phyloP scores from a whole-genome alignment of 2,797 vertebrate genomes.

The Anableps anableps region DNA sequence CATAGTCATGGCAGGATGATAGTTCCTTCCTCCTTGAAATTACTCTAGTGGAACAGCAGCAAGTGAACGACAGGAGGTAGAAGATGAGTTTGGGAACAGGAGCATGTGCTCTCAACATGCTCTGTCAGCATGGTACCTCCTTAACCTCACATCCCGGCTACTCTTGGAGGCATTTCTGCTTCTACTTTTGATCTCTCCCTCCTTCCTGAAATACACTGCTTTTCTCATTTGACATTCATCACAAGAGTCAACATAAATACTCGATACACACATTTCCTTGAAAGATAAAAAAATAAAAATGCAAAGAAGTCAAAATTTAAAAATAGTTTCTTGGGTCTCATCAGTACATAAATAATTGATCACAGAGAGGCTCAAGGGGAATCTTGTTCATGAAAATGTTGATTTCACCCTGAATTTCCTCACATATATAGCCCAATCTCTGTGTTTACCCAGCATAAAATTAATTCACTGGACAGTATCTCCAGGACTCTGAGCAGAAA shows the following conservation, averaged over 20 bases:
- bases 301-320: slow-evolving; percentile 64
- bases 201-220: slow-evolving; percentile 31
- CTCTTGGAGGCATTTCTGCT: slow-evolving; percentile 45
- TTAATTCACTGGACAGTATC: slow-evolving; percentile 61
- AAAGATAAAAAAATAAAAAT: slow-evolving; percentile 57
- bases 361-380: slow-evolving; percentile 57
- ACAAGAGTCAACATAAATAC: slow-evolving; percentile 61
- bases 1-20: slow-evolving; percentile 44
- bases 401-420: slow-evolving; percentile 72
- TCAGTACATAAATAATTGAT: slow-evolving; percentile 75
- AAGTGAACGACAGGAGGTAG: slow-evolving; percentile 56
- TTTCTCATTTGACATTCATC: slow-evolving; percentile 60
- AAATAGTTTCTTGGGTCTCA: slow-evolving; percentile 70
- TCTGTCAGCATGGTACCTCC: slow-evolving; percentile 69
- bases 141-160: slow-evolving; percentile 69
- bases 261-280: slow-evolving; percentile 61
- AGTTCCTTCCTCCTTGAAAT: slow-evolving; percentile 45
- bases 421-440: slow-evolving; percentile 56
- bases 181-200: slow-evolving; percentile 49
- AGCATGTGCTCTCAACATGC: slow-evolving; percentile 47
- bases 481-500: slow-evolving; percentile 29
- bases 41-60: slow-evolving; percentile 35
- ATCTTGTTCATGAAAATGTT: slow-evolving; percentile 66
- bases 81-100: slow-evolving; percentile 46
- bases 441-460: slow-evolving; percentile 71